Percentiles rank a stretch among this genome's conserved stretches.
These are phyloP conservation scores for Sisyra nigra DNA, from an alignment of 2,888 invertebrate species.

Conservation along the genomic window DNA sequence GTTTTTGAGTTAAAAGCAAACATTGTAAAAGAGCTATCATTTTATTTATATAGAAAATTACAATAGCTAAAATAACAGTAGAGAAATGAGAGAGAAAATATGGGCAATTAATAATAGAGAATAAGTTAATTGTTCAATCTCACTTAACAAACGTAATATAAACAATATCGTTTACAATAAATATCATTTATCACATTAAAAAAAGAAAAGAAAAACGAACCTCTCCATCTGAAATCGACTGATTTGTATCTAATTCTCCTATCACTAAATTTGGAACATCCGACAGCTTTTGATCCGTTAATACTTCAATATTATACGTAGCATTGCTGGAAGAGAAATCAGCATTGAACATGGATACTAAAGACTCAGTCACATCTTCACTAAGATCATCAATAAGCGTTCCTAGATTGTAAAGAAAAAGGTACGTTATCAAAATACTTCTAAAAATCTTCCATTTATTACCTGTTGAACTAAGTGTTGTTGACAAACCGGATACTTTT, in stretches of 20 bases:
- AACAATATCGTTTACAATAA: no score
- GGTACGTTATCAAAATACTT: not conserved
- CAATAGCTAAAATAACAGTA: no score
- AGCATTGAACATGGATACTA: slow-evolving; percentile 11
- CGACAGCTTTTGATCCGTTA: slow-evolving; percentile 10
- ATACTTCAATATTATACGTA: slow-evolving; percentile 12
- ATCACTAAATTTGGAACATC: slow-evolving; percentile 10
- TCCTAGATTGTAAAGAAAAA: not conserved
- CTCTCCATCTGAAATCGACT: slow-evolving; percentile 1
- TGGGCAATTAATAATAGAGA: no score
- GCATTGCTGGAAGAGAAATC: slow-evolving; percentile 10
- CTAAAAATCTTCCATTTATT: not conserved
- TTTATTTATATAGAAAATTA: no score
- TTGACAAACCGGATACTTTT: slow-evolving; percentile 15
- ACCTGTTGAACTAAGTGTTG: slow-evolving; percentile 6
- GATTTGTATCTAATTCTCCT: slow-evolving; percentile 7
- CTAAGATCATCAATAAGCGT: not conserved
- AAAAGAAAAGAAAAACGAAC: no score
- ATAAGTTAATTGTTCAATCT: no score
- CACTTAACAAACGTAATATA: no score
- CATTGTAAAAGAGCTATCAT: no score
- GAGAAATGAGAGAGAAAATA: no score
- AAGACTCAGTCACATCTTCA: slow-evolving; percentile 10
- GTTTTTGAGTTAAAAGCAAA: no score
- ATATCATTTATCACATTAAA: no score